A percentile compares a stretch with the other conserved stretches of the same genome.
phyloP scores from a whole-genome alignment of 2,888 invertebrate genomes.

The Choreutis nemorana region DNA sequence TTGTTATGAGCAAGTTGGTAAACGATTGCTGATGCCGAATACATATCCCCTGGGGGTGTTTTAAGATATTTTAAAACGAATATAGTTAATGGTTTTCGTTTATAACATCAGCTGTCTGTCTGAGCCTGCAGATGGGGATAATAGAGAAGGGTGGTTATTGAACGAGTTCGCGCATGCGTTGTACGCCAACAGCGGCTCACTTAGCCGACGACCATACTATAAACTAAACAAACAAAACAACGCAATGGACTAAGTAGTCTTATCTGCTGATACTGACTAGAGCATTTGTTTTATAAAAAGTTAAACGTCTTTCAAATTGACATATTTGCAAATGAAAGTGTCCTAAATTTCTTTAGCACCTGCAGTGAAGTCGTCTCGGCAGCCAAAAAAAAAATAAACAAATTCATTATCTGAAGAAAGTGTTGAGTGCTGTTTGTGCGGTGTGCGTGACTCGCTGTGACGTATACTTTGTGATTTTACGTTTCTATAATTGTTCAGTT shows the following conservation, averaged over 20 bases:
- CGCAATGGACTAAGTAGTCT: too few relatives aligned
- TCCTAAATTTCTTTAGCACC: too few relatives aligned
- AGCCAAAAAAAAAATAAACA: slow-evolving; percentile 30
- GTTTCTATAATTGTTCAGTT: slow-evolving; percentile 35
- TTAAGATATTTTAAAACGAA: slow-evolving; percentile 5
- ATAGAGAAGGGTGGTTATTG: slow-evolving; percentile 32
- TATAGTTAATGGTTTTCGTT: slow-evolving; percentile 3
- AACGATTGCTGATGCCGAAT: too few relatives aligned
- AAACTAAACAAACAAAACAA: slow-evolving; percentile 60
- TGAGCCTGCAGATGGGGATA: too few relatives aligned
- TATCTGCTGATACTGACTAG: too few relatives aligned
- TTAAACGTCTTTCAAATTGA: too few relatives aligned
- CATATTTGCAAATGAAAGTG: too few relatives aligned
- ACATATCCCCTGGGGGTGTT: too few relatives aligned
- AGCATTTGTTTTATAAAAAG: too few relatives aligned
- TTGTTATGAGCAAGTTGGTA: too few relatives aligned
- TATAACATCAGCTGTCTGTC: slow-evolving; percentile 22
- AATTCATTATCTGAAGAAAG: slow-evolving; percentile 56
- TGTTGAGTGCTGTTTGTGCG: slow-evolving; percentile 34
- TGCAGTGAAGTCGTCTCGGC: too few relatives aligned
- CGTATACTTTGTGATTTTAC: too few relatives aligned
- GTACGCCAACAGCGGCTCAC: slow-evolving; percentile 17
- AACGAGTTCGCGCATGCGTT: slow-evolving; percentile 53
- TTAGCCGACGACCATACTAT: slow-evolving; percentile 30
- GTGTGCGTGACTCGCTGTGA: slow-evolving; percentile 42